Conservation (phyloP, 2,113 vertebrate genomes). For the Gasterosteus nipponicus region DNA sequence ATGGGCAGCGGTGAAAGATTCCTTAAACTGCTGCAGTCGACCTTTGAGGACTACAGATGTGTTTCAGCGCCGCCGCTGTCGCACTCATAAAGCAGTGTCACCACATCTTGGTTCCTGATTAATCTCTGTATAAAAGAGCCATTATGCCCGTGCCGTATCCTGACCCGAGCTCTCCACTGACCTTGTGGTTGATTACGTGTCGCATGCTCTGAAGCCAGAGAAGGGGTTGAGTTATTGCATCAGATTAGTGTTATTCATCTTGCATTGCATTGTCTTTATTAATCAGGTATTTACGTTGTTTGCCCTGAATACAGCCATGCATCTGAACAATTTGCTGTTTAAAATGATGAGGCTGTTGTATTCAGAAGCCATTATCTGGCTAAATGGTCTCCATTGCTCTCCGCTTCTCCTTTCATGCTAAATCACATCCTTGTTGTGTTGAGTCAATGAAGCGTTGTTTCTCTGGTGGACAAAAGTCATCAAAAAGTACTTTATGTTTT, state of each 20-base stretch:
- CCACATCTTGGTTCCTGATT: slow-evolving; percentile 63
- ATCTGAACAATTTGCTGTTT: slow-evolving; percentile 34
- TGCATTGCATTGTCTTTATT: slow-evolving; percentile 56
- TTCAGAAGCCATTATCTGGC: slow-evolving; percentile 34
- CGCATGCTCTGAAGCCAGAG: slow-evolving; percentile 51
- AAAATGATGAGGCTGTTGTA: slow-evolving; percentile 33
- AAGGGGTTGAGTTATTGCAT: slow-evolving; percentile 53
- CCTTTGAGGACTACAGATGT: slow-evolving; percentile 63
- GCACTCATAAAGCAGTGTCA: slow-evolving; percentile 62
- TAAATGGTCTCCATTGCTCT: slow-evolving; percentile 21
- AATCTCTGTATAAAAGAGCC: slow-evolving; percentile 65
- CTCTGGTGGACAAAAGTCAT: background rate
- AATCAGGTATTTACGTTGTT: slow-evolving; percentile 54
- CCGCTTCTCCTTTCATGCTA: slow-evolving; percentile 22
- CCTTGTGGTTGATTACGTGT: slow-evolving; percentile 70
- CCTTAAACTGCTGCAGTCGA: slow-evolving; percentile 61
- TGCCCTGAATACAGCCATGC: slow-evolving; percentile 27
- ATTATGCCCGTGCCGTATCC: slow-evolving; percentile 42
- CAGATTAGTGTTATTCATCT: slow-evolving; percentile 61
- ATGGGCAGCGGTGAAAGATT: slow-evolving; percentile 61
- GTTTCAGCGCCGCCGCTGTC: slow-evolving; percentile 36
- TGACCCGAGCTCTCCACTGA: slow-evolving; percentile 63
- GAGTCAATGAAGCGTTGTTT: background rate
- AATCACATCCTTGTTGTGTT: slow-evolving; percentile 10
- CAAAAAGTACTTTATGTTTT: background rate